Evolutionary conservation across 2,888 invertebrate genomes (phyloP).

Genomic region (Mylabris sibirica): DNA sequence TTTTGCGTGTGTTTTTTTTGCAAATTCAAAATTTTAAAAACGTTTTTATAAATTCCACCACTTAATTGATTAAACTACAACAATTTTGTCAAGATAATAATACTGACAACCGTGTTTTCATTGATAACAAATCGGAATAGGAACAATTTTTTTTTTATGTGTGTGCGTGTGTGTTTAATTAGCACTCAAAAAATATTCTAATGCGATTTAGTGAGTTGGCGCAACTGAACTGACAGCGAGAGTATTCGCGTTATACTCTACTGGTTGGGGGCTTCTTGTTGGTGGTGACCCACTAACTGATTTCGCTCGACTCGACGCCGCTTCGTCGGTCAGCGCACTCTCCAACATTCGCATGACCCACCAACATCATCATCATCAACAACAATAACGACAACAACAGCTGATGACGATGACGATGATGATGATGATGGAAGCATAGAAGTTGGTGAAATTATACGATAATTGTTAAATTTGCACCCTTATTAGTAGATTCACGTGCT

Average conservation of each 20-base stretch:
- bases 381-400: conserved; percentile 1
- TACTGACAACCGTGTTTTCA: not conserved
- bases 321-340: conserved; percentile 58
- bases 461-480: not conserved
- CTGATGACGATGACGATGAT: conserved; percentile 19
- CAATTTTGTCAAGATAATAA: not conserved
- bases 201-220: conserved; percentile 32
- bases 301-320: conserved; percentile 52
- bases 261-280: conserved; percentile 33
- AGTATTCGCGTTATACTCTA: conserved; percentile 47
- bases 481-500: not conserved
- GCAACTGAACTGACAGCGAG: conserved; percentile 40
- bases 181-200: conserved; percentile 18
- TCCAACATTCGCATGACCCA: conserved; percentile 27
- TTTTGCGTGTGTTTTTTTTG: conserved; percentile 30
- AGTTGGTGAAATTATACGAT: not conserved
- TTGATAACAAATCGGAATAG: not conserved
- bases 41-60: not conserved
- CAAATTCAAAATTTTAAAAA: conserved; percentile 16
- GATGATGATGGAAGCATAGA: not conserved
- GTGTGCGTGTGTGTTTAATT: too few relatives aligned
- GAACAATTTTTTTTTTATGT: conserved; percentile 21
- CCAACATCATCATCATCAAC: conserved; percentile 12
- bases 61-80: not conserved
- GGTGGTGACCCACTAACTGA: conserved; percentile 62